Base-by-base conservation (phyloP, 2,113 vertebrate species). In the Trinectes maculatus region DNA sequence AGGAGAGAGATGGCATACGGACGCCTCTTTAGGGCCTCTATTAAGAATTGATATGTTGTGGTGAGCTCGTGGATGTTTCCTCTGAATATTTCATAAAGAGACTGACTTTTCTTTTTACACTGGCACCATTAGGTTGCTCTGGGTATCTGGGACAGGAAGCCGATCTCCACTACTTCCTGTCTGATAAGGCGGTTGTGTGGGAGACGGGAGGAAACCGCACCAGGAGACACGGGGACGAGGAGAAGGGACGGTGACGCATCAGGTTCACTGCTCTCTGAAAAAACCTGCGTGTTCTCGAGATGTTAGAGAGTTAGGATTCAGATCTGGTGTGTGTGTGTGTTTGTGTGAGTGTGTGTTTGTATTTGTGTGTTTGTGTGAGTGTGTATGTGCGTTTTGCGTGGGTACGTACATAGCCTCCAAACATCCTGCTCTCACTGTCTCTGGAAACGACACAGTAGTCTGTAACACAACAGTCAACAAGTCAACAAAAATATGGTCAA, bases 41-140 rank as follows among this genome's bases (percentile, higher is more conserved):
- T 18, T 43, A 6, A 43, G 21, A 43, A 21, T 21, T 43, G 18
- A 21, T 13, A 16, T 66, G 78, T 52, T 70, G 29, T 33, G 55
- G 59, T 51, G 74, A 65, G 74, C 80, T 78, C 69, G 60, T 47
- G 68, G 68, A 72, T 71, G 66, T 52, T 72, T 77, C 68, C 16
- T 15, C 67, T 89, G 56, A 88, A 89, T 87, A 74, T 86, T 90
- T 88, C 12, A 91, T 86, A 77, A 66, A 76, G 66, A 84, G 56
- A 70, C 79, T 71, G 79, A 82, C 55, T 71, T 77, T 69, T 49
- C 61, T 71, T 81, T 64, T 78, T 19, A 57, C 57, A 33, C 18
- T 72, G 59, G 73, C 60, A 80, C 58, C 63, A 46, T 59, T 69
- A 71, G 52, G 61, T 33, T 74, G 59, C 63, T 24, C 4, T 46